These are phyloP conservation scores for Siniperca chuatsi DNA, from an alignment of 2,113 vertebrate species.

Conservation along the genomic window DNA sequence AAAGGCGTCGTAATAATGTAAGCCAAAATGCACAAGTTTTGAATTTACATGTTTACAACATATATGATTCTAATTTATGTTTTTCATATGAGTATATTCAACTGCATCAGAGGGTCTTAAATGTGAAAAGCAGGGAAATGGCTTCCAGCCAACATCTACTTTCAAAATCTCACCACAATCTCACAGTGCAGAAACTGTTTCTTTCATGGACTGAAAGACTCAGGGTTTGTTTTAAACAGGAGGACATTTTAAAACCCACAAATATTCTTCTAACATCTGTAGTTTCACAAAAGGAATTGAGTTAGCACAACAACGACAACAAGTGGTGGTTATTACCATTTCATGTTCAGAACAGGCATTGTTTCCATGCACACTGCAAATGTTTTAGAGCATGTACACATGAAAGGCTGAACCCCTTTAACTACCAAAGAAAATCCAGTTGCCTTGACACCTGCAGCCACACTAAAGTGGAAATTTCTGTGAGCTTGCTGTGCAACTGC, in stretches of 20 bases:
- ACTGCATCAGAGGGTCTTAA: constrained; percentile 6
- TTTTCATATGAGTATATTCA: not conserved
- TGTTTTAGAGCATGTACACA: constrained; percentile 1
- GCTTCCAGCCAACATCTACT: constrained; percentile 31
- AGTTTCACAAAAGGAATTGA: not conserved
- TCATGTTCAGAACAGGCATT: not conserved
- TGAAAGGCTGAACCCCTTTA: not conserved
- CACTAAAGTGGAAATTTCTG: constrained; percentile 14
- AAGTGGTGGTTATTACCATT: not conserved
- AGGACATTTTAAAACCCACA: constrained; percentile 11
- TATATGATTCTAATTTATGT: not conserved
- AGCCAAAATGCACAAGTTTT: not conserved
- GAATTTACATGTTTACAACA: not conserved
- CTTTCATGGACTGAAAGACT: not conserved
- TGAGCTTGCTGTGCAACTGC: not conserved
- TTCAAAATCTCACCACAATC: constrained; percentile 7
- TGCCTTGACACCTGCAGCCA: constrained; percentile 35
- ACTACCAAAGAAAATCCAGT: constrained; percentile 7
- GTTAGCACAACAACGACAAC: constrained; percentile 1
- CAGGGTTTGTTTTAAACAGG: not conserved
- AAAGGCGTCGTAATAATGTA: not conserved
- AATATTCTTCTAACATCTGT: constrained; percentile 1
- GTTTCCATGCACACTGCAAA: not conserved
- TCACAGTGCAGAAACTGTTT: not conserved
- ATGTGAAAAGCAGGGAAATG: constrained; percentile 26